Evolutionary conservation across 2,113 vertebrate species (phyloP), one percentile per base, ranked within the genome.

Genomic region (Tursiops truncatus): DNA sequence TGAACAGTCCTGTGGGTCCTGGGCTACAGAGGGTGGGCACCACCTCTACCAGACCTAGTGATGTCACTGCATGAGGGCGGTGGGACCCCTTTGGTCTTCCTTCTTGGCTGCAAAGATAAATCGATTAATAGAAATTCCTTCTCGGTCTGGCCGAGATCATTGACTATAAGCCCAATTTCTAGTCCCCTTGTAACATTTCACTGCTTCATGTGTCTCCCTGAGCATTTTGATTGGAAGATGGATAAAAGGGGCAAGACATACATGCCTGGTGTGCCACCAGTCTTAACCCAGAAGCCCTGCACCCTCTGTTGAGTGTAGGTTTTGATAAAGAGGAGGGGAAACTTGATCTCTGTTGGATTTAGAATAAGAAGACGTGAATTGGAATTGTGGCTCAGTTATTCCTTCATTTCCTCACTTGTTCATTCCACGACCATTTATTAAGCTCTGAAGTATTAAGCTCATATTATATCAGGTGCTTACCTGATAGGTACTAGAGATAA

Each of bases 11-110:
- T n/a, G 63, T 2, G 20, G 23, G 60, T 82, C 26, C 17, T 12
- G 71, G 7, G 60, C 65, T 60, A 6, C 17, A 10, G 71, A 31
- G 36, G 11, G 1, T 31, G 60, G 28, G 44, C 9, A 3, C 31
- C 13, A 9, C 33, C 23, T 77, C 50, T 18, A 7, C 23, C 53
- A 56, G 44, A 67, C 31, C n/a, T 1, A 18, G 11, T 2, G 31
- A 1, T 12, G 28, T 70, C n/a, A 1, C 17, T 18, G 20, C 2
- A 8, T 1, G 18, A 20, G 50, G 14, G 25, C 3, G 2, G 47
- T 44, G 36, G 26, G 7, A 23, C 14, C 26, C 20, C 31, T 63
- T 60, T 21, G 21, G 18, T 28, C 58, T 58, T 88, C 41, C 33
- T 71, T 33, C 76, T 67, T 50, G 53, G 56, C 11, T 36, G 50